Base-by-base conservation (phyloP, 2,113 vertebrate genomes). In the Perccottus glenii region DNA sequence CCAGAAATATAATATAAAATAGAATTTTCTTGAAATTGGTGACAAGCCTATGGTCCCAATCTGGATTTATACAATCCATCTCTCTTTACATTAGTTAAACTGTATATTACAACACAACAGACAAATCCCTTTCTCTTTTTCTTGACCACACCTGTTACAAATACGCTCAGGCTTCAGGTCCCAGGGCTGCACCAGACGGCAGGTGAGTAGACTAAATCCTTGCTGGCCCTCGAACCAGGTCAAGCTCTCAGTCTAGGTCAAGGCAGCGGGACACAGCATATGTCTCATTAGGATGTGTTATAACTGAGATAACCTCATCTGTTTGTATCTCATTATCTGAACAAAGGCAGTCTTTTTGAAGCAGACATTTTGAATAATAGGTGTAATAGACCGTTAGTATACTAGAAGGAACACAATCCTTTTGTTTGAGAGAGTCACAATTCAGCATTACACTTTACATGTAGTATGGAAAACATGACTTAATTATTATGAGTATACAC, bases 181-280 rank as follows among this genome's bases (percentile, higher is more conserved):
- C 53, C 3, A n/a, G n/a, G n/a, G 0, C 33, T 27, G 64, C 33
- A 56, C 36, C 49, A 75, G 70, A 71, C 78, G 55, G 64, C 81
- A 74, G 71, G 40, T 65, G 58, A 5, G 63, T 38, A 62, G 56
- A 44, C 42, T 46, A 77, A 86, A 82, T 85, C 82, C 70, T 83
- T 27, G 19, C 19, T 27, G 19, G 70, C 67, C 69, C 59, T 16
- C 62, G 66, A 77, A 80, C 67, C 75, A 67, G 85, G 85, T 82
- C 78, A 81, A 77, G 81, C 77, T 46, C 56, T n/a, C 76, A 36
- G 65, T 62, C 73, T 76, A 80, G 80, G 59, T 77, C 82, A 67
- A 4, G 35, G 44, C 32, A 66, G 63, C 57, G 66, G 67, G 14
- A 7, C 35, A 35, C 44, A 33, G 33, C 57, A 40, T 45, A 36